phyloP scores from a whole-genome alignment of 2,797 vertebrate genomes.

The Paramormyrops hopkinsi region DNA sequence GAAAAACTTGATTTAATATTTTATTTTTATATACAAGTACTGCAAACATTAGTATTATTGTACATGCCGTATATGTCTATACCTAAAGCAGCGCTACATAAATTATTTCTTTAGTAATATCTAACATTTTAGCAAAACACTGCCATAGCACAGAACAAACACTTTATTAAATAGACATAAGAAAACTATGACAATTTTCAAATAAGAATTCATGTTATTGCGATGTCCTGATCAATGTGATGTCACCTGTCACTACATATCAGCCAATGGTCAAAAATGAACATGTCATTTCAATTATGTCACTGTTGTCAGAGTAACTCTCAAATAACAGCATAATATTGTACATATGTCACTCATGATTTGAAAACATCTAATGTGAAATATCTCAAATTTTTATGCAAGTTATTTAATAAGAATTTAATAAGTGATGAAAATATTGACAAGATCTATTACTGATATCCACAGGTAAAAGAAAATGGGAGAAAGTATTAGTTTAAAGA shows the following conservation, averaged over 20 bases:
- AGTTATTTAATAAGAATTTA: neutral
- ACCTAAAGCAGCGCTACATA: neutral
- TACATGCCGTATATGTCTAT: neutral
- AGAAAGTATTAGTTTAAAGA: neutral
- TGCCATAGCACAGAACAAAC: neutral
- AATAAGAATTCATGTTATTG: neutral
- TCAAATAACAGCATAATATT: neutral
- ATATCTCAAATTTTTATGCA: neutral
- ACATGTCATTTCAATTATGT: neutral
- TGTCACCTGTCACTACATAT: neutral
- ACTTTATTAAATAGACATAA: neutral
- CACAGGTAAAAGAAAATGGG: neutral
- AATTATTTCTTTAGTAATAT: neutral
- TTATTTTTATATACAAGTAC: neutral
- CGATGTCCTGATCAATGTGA: neutral
- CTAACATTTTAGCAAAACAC: neutral
- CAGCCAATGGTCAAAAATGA: neutral
- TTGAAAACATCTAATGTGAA: neutral
- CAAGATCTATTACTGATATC: neutral
- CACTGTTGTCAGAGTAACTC: neutral
- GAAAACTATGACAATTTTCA: neutral
- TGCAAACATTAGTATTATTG: neutral
- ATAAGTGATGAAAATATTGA: neutral
- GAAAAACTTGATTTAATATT: neutral
- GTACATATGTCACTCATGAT: neutral